Evolutionary conservation across 2,797 vertebrate genomes (phyloP), one percentile per base, ranked within the genome.

Genomic region (Anomalospiza imberbis): DNA sequence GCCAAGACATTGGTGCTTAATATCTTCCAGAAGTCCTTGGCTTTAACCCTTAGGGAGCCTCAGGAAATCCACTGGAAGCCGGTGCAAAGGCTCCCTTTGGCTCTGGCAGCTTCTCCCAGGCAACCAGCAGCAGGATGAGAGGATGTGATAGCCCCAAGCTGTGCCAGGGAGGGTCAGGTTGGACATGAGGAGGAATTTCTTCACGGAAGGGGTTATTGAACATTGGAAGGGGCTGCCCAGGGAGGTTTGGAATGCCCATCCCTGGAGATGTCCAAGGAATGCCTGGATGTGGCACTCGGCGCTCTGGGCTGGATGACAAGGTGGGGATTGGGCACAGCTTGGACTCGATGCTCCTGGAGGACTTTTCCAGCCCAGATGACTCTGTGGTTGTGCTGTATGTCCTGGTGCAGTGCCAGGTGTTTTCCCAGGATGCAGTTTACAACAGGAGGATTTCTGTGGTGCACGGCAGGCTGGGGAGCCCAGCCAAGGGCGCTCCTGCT

Each of bases 1-100:
- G 95, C 93, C 95, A 95, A 95, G 94, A 65, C 89, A 77, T 88
- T 77, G 38, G 85, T 13, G 68, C 85, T 66, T 95, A 85, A 79
- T 93, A 34, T 92, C 89, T 91, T 94, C 89, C 89, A 87, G 85
- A 92, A 91, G 70, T 85, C 70, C 45, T 74, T 51, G 8, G 50
- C 71, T 72, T 94, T 94, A 96, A 95, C 90, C 91, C 95, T 78
- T 94, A 1, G 10, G 8, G 61, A 82, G 66, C 76, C 61, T 62
- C 48, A 1, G 85, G 89, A 78, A 50, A 38, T 7, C 5, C 10
- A 5, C 3, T 10, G 73, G 44, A 29, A 73, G 65, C 42, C 0
- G 1, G 13, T 7, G 60, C 42, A 34, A 10, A 45, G 78, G 87
- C 61, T 94, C 57, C 65, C 51, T 3, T 51, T 29, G 91, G 71